Base-by-base conservation (phyloP, 2,888 invertebrate genomes). In the Aporophyla nigra region DNA sequence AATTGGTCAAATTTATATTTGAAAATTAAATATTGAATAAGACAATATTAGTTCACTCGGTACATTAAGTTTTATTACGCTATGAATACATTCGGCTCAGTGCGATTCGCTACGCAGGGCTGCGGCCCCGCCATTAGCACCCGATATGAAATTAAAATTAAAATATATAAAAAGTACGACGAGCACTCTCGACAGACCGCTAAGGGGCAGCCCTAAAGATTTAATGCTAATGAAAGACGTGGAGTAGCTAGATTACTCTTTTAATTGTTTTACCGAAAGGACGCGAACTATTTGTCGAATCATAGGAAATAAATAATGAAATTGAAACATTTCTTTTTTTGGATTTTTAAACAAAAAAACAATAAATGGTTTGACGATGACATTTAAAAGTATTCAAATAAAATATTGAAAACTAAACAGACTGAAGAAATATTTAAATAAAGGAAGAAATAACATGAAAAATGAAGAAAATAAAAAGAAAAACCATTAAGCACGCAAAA, bases 71-170 rank as follows among this genome's bases (percentile, higher is more conserved):
- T 96, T 96, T 95, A 96, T 96, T 93, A 93, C 94, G 91, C 89
- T 90, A 95, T 96, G 96, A 96, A 96, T 96, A 95, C 93, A 96
- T 96, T 95, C 93, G 92, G 93, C 92, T 93, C 91, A 91, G 92
- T 88, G 89, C 93, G 93, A 96, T 96, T 96, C 95, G 96, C 93
- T 93, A 95, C 95, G 96, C 96, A 95, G 96, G 96, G 96, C 95
- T 95, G 95, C 89, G 91, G 94, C 90, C 93, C 94, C 91, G 92
- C 96, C 95, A 96, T 96, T 96, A 96, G 93, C 95, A 93, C 96
- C 93, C 94, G 96, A 96, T 96, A 96, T 96, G 96, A 96, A 96
- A 96, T 96, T 96, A 96, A 96, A 96, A 96, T 96, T 96, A 96
- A 96, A 96, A 96, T 96, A 96, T 95, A 96, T 95, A 96, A 96